Evolutionary conservation across 1,140 invertebrate species (phyloP), one percentile per base, ranked within the genome.

Genomic region (Hypothenemus hampei): DNA sequence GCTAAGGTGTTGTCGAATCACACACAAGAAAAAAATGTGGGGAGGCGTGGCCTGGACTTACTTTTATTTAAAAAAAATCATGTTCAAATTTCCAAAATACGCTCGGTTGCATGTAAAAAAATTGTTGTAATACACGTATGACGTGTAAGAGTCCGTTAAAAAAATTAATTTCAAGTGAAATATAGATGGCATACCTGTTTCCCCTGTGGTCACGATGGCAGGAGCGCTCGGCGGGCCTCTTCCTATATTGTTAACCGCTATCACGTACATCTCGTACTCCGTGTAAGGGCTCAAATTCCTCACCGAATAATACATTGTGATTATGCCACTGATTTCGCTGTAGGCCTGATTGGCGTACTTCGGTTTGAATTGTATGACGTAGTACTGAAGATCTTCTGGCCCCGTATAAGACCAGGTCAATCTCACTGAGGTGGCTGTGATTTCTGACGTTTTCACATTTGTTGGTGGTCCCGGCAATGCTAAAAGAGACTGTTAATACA

Each of bases 251-350:
- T 96, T 97, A 13, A 94, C 91, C 13, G 93, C 94, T 57, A 93
- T 87, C 51, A 98, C 90, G 71, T 87, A 90, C 77, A 98, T 92
- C 73, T 97, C 92, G 77, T 99, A 99, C 67, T 94, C 91, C 0
- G 93, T 97, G 73, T 93, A 96, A 2, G 94, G 91, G 46, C 88
- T 91, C 11, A 97, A 77, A 59, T 85, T 86, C 37, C 87, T 81
- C 21, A 97, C 87, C 21, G 89, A 87, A 73, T 95, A 94, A 74
- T 91, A 92, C 78, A 89, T 89, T 18, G 90, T 91, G 57, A 90
- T 91, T 59, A 97, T 90, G 21, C 92, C 92, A 21, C 85, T 89
- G 64, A 96, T 93, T 70, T 96, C 92, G 61, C 85, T 86, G 71
- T 82, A 89, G 22, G 84, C 86, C 72, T 83, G 81, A 68, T 85